Percentiles rank a stretch among this genome's conserved stretches.
These are phyloP conservation scores for Megatriorchis doriae DNA, from an alignment of 2,113 vertebrate genomes.

Conservation along the genomic window DNA sequence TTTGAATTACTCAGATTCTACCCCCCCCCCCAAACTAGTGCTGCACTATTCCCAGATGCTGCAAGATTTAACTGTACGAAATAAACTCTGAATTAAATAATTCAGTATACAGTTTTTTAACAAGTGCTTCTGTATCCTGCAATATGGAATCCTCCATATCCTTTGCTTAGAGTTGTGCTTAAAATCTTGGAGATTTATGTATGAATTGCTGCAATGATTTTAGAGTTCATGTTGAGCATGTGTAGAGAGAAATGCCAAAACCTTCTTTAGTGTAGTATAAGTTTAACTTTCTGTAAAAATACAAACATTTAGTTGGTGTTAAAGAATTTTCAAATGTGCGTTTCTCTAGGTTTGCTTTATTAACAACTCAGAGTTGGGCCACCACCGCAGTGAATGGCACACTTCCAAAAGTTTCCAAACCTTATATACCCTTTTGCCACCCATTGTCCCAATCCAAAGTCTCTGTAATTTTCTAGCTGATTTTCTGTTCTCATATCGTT, in stretches of 20 bases:
- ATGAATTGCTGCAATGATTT: not conserved
- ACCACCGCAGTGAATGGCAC: too few relatives aligned
- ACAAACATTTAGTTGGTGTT: not conserved
- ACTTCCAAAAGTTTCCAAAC: too few relatives aligned
- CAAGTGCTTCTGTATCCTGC: not conserved
- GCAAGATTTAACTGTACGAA: not conserved
- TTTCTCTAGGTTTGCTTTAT: too few relatives aligned
- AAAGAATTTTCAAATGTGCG: too few relatives aligned
- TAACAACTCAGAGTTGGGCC: too few relatives aligned
- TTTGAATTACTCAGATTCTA: not conserved
- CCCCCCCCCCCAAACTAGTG: not conserved
- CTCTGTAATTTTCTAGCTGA: too few relatives aligned
- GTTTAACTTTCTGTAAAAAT: not conserved
- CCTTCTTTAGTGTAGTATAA: too few relatives aligned
- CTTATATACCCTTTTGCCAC: too few relatives aligned
- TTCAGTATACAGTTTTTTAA: not conserved
- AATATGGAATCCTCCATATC: too few relatives aligned
- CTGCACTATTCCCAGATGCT: not conserved
- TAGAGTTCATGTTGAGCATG: not conserved
- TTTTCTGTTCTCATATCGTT: too few relatives aligned
- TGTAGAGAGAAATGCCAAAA: not conserved
- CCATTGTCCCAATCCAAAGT: too few relatives aligned
- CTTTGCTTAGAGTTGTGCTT: not conserved
- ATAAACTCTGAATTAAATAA: not conserved
- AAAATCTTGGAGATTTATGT: not conserved